Conservation (phyloP, 2,888 invertebrate genomes). For the Erebia ligea region DNA sequence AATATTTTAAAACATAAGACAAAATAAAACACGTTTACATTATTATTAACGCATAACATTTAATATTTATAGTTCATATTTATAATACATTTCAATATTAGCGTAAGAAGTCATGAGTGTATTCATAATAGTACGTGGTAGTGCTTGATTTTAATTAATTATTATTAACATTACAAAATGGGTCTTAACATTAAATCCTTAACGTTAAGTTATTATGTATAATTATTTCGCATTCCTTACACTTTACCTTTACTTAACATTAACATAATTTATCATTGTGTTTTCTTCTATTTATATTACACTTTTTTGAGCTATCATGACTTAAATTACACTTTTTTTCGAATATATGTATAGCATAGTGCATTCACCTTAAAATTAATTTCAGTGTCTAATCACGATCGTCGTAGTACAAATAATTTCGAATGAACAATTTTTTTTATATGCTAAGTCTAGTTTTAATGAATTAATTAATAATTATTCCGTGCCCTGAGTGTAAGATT, state of each 20-base stretch:
- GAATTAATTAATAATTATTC: constrained; percentile 26
- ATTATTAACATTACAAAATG: constrained; percentile 79
- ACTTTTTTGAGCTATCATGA: constrained; percentile 77
- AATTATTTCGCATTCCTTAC: constrained; percentile 61
- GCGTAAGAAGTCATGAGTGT: constrained; percentile 82
- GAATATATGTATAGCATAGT: constrained; percentile 65
- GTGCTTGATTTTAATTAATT: constrained; percentile 77
- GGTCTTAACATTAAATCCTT: constrained; percentile 66
- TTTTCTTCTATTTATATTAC: constrained; percentile 62
- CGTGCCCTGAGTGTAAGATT: no score
- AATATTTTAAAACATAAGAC: not conserved
- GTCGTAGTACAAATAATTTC: constrained; percentile 30
- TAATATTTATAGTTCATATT: constrained; percentile 84
- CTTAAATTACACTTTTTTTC: constrained; percentile 50
- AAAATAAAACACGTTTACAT: constrained; percentile 55
- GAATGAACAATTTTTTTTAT: constrained; percentile 14
- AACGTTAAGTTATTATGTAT: constrained; percentile 58
- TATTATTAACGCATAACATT: constrained; percentile 89
- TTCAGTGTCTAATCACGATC: constrained; percentile 56
- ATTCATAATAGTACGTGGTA: constrained; percentile 79
- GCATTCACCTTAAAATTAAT: constrained; percentile 61
- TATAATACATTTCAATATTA: constrained; percentile 84
- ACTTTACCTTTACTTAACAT: constrained; percentile 44
- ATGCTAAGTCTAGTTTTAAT: constrained; percentile 38
- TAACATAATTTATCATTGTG: constrained; percentile 48